A percentile compares a stretch with the other conserved stretches of the same genome.
These are phyloP conservation scores for Pungitius pungitius DNA, from an alignment of 2,113 vertebrate species.

Conservation along the genomic window DNA sequence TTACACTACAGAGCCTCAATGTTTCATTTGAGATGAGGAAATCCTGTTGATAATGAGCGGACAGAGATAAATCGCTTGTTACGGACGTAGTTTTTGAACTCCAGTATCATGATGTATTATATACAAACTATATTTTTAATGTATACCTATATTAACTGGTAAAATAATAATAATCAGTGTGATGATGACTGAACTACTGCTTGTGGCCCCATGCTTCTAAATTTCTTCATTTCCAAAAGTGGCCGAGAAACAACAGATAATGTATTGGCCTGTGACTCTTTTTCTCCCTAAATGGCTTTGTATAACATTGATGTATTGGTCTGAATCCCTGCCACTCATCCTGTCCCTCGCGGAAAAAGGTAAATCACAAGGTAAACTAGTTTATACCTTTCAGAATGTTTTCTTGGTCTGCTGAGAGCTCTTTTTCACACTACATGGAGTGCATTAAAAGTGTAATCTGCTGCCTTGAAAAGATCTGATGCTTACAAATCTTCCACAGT, in stretches of 20 bases:
- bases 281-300: conserved; percentile 54
- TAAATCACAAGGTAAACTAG: conserved; percentile 29
- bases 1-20: too few relatives aligned
- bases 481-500: conserved; percentile 20
- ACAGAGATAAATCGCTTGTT: background rate
- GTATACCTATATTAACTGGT: background rate
- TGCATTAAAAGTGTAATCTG: conserved; percentile 37
- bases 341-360: background rate
- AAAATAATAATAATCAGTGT: background rate
- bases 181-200: conserved; percentile 11
- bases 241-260: conserved; percentile 32
- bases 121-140: background rate
- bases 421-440: conserved; percentile 24
- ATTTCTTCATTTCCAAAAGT: conserved; percentile 30
- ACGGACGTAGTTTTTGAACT: background rate
- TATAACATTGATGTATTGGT: conserved; percentile 50
- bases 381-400: conserved; percentile 39
- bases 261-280: conserved; percentile 35
- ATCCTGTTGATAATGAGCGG: background rate
- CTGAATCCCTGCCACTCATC: conserved; percentile 19
- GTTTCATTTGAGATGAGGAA: background rate
- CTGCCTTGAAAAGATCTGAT: conserved; percentile 37
- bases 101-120: background rate
- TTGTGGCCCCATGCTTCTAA: conserved; percentile 16
- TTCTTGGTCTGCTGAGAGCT: conserved; percentile 39